Evolutionary conservation across 2,888 invertebrate genomes (phyloP).

Genomic region (Belgica antarctica): DNA sequence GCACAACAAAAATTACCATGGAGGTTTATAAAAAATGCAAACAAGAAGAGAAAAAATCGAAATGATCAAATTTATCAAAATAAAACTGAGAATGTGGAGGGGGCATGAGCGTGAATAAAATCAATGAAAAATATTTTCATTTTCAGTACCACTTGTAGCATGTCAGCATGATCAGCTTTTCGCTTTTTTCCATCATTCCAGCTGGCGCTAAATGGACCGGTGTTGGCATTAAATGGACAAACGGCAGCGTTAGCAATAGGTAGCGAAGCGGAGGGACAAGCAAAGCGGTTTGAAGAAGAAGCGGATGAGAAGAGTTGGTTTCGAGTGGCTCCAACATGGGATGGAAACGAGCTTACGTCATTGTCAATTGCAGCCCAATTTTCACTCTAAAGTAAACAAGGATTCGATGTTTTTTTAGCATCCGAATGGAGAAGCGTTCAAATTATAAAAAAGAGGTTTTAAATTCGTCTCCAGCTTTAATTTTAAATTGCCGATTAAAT

Average conservation of each 20-base stretch:
- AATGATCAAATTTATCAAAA: conserved; percentile 27
- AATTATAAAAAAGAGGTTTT: too few relatives aligned
- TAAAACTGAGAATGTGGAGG: background rate
- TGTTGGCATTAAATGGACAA: conserved; percentile 33
- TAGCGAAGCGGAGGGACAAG: conserved; percentile 25
- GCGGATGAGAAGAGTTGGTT: background rate
- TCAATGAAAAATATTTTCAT: conserved; percentile 30
- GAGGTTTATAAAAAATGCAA: background rate
- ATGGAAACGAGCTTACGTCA: background rate
- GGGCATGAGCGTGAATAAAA: conserved; percentile 4
- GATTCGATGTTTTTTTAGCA: too few relatives aligned
- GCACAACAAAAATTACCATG: too few relatives aligned
- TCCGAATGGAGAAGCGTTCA: too few relatives aligned
- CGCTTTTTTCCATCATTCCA: conserved; percentile 30
- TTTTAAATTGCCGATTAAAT: too few relatives aligned
- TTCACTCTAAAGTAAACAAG: conserved; percentile 17
- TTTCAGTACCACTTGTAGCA: conserved; percentile 40
- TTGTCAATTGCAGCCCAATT: background rate
- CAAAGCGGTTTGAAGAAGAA: conserved; percentile 16
- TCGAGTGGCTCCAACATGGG: background rate
- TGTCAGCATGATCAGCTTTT: conserved; percentile 36
- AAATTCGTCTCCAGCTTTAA: too few relatives aligned
- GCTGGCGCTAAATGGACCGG: background rate
- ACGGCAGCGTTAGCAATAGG: conserved; percentile 29
- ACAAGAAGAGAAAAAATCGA: background rate